Evolutionary conservation across 2,113 vertebrate species (phyloP).

Genomic region (Callocephalon fimbriatum): DNA sequence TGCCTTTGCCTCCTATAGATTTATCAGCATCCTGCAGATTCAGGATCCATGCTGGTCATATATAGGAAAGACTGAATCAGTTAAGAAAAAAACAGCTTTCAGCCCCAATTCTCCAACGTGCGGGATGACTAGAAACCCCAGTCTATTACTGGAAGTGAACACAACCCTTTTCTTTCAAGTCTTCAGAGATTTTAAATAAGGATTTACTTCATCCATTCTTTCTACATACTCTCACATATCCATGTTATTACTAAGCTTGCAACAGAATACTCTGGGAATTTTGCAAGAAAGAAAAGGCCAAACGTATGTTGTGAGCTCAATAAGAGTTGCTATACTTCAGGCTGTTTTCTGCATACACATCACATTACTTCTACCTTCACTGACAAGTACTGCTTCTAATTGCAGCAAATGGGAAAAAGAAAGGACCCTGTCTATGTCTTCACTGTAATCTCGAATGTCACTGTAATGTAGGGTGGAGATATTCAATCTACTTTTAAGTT

Average conservation of each 20-base stretch:
- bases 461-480: background rate
- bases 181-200: background rate
- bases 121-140: background rate
- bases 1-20: conserved; percentile 31
- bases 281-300: background rate
- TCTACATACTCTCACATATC: background rate
- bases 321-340: background rate
- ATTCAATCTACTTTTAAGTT: background rate
- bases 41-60: conserved; percentile 26
- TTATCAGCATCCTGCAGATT: conserved; percentile 38
- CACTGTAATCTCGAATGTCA: background rate
- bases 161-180: background rate
- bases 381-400: background rate
- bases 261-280: background rate
- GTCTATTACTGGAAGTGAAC: background rate
- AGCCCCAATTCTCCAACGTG: background rate
- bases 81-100: background rate
- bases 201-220: background rate
- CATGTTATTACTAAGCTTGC: background rate
- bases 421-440: background rate
- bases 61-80: background rate
- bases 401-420: background rate
- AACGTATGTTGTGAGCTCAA: background rate
- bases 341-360: background rate
- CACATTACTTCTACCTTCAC: background rate